phyloP scores from a whole-genome alignment of 2,888 invertebrate genomes.

The Miltochrista miniata region DNA sequence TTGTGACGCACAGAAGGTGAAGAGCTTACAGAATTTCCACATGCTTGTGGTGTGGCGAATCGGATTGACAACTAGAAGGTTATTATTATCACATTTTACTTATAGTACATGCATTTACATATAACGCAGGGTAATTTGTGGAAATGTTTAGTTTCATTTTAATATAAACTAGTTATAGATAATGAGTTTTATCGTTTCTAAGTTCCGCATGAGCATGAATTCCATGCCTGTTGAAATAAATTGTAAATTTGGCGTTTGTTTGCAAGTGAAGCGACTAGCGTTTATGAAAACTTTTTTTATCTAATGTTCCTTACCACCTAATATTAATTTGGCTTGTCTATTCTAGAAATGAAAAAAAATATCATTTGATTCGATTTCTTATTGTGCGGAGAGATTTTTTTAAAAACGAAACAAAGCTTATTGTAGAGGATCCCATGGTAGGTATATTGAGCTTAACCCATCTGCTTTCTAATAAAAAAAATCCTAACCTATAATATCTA shows the following conservation, averaged over 20 bases:
- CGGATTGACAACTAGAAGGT: conserved; percentile 78
- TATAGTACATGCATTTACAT: conserved; percentile 61
- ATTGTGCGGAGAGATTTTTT: too few species aligned
- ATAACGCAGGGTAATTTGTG: conserved; percentile 61
- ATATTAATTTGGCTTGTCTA: too few species aligned
- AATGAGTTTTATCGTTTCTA: conserved; percentile 21
- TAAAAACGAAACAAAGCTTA: too few species aligned
- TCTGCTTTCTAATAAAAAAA: too few species aligned
- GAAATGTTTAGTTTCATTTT: conserved; percentile 45
- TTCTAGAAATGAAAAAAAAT: too few species aligned
- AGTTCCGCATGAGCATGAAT: conserved; percentile 13
- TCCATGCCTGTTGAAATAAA: conserved; percentile 1
- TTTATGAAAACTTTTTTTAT: too few species aligned
- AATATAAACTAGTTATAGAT: conserved; percentile 25
- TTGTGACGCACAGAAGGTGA: conserved; percentile 41
- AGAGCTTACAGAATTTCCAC: conserved; percentile 60
- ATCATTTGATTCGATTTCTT: too few species aligned
- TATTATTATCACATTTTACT: conserved; percentile 82
- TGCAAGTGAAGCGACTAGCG: too few species aligned
- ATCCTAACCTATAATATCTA: too few species aligned
- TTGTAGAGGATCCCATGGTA: too few species aligned
- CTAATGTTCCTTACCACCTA: too few species aligned
- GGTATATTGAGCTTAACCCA: too few species aligned
- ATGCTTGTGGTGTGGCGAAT: conserved; percentile 76
- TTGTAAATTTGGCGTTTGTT: conserved; percentile 1